These are phyloP conservation scores for Parnassius glacialis DNA, from an alignment of 2,888 invertebrate genomes.

Conservation along the genomic window DNA sequence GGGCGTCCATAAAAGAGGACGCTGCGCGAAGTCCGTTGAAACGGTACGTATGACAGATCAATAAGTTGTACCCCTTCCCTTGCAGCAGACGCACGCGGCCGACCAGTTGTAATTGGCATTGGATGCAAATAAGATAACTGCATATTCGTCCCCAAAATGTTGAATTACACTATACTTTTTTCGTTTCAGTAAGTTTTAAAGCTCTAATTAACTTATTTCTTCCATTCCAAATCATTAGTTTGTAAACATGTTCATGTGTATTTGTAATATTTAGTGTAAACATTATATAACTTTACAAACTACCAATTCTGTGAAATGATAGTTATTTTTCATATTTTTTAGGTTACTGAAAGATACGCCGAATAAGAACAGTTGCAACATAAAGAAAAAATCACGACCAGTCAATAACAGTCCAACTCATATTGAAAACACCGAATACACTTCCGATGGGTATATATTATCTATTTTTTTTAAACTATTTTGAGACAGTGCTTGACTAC, in stretches of 20 bases:
- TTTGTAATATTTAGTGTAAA: too few species aligned
- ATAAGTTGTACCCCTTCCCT: slow-evolving; percentile 2
- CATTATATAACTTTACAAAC: too few species aligned
- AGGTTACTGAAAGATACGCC: slow-evolving; percentile 68
- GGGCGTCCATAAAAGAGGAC: slow-evolving; percentile 52
- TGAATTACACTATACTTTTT: not conserved
- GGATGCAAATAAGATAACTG: not conserved
- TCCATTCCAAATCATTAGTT: too few species aligned
- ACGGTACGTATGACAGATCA: slow-evolving; percentile 43
- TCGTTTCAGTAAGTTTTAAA: not conserved
- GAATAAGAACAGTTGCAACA: slow-evolving; percentile 56
- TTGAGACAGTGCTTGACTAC: too few species aligned
- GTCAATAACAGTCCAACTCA: slow-evolving; percentile 59
- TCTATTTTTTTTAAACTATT: too few species aligned
- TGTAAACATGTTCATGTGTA: too few species aligned
- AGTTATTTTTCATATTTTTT: not conserved
- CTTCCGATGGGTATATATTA: slow-evolving; percentile 57
- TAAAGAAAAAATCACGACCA: slow-evolving; percentile 61
- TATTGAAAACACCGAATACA: slow-evolving; percentile 63
- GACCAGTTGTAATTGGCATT: not conserved
- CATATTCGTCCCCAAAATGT: not conserved
- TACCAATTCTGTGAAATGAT: not conserved
- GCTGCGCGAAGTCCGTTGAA: slow-evolving; percentile 64
- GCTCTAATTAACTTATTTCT: too few species aligned
- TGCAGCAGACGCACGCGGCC: not conserved